Percentiles rank a stretch among this genome's conserved stretches.
Evolutionary conservation across 2,113 vertebrate genomes (phyloP).

Genomic region (Ibidorhyncha struthersii): DNA sequence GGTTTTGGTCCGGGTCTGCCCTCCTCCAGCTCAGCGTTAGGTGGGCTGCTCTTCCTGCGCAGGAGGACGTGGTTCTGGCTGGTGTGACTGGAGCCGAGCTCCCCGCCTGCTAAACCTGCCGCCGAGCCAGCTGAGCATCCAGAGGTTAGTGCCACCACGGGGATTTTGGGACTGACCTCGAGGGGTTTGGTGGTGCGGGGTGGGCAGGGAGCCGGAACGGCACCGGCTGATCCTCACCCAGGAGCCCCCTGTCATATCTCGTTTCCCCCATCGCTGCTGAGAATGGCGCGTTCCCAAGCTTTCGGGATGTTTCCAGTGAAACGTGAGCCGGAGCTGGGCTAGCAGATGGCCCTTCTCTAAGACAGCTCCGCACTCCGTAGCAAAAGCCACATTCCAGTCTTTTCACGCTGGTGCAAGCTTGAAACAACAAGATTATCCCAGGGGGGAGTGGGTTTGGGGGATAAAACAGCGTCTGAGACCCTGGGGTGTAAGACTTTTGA

Average conservation of each 20-base stretch:
- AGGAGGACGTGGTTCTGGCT: background rate
- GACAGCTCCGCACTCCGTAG: background rate
- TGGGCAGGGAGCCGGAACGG: background rate
- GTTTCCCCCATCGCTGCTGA: background rate
- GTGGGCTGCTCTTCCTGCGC: accelerated
- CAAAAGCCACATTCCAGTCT: slow-evolving; percentile 35
- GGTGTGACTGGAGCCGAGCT: background rate
- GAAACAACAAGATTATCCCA: slow-evolving; percentile 9
- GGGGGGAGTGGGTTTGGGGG: accelerated
- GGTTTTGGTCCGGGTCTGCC: background rate
- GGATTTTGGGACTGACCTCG: background rate
- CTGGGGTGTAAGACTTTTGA: accelerated
- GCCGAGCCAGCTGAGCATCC: accelerated
- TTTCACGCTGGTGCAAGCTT: background rate
- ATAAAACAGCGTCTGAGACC: background rate
- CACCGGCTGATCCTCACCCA: background rate
- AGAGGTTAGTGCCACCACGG: accelerated
- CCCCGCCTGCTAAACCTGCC: background rate
- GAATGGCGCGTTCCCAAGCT: background rate
- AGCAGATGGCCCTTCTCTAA: slow-evolving; percentile 5
- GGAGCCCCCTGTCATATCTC: background rate
- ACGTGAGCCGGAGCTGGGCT: accelerated
- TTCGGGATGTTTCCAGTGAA: background rate
- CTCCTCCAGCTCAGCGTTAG: background rate
- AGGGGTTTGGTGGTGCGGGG: background rate